phyloP scores from a whole-genome alignment of 2,113 vertebrate genomes.

The Hippopotamus amphibius region DNA sequence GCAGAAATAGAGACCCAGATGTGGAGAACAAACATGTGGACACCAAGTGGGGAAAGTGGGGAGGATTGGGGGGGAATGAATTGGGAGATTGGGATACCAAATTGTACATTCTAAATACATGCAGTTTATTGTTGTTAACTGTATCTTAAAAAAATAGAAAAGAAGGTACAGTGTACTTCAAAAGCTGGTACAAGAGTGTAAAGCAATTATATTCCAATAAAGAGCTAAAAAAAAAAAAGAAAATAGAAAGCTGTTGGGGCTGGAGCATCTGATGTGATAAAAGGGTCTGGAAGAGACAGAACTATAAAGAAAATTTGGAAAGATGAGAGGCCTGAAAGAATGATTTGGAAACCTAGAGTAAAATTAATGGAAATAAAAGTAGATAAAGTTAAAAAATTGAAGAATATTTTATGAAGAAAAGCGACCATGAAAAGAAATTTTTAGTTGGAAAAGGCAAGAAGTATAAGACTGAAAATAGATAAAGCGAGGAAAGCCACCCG shows the following conservation, averaged over 20 bases:
- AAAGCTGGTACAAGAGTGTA: no score
- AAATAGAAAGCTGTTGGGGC: neutral
- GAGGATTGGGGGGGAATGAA: no score
- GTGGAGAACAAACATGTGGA: no score
- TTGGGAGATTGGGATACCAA: no score
- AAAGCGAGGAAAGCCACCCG: neutral
- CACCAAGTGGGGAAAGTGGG: no score
- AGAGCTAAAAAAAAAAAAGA: no score
- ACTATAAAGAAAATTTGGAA: neutral
- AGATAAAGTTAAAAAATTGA: neutral
- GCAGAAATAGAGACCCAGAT: no score
- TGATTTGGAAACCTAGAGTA: neutral
- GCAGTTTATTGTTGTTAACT: no score
- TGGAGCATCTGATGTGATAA: neutral
- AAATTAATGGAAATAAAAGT: slow-evolving; percentile 15
- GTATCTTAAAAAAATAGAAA: no score
- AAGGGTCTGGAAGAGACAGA: neutral
- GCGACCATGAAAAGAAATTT: neutral
- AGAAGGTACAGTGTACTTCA: no score
- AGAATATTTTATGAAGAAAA: slow-evolving; percentile 5
- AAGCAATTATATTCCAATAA: no score
- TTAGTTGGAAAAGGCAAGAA: slow-evolving; percentile 1
- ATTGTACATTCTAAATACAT: no score
- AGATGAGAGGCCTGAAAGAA: neutral
- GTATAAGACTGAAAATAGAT: neutral